Evolutionary conservation across 1,140 invertebrate species (phyloP), one percentile per base, ranked within the genome.

Genomic region (Bombyx mori): DNA sequence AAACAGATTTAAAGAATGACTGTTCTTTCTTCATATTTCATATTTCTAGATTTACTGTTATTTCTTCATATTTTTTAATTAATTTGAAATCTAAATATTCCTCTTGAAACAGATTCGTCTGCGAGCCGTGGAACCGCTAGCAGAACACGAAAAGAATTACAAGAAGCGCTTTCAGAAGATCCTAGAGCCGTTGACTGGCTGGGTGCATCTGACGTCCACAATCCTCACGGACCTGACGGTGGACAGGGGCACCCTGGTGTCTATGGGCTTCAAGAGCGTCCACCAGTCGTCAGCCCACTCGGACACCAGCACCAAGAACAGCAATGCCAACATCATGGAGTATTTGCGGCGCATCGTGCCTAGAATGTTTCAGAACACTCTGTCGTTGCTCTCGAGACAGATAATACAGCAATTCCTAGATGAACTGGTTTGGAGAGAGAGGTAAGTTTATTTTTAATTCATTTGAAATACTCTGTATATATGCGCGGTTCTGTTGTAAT

Each of bases 381-480:
- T 97, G 7, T 95, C 94, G 18, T 82, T 96, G 55, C 85, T 97
- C 0, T 96, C 93, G 6, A 88, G 94, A 52, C 92, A 94, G 78
- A 94, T 96, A 78, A 96, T 96, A 71, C 95, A 97, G 75, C 94
- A 97, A 73, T 96, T 97, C 77, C 83, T 97, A 47, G 95, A 97
- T 74, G 96, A 97, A 77, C 84, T 97, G 5, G 93, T 94, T 8
- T 96, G 94, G 94, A 86, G 90, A 59, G 90, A 91, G 66, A 82
- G 64, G 81, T 82, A 59, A 69, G 44, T 22, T 18, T 18, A 22
- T 49, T 49, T 49, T n/a, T 49, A 1, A 35, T 35, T 35, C 2
- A 35, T 35, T 35, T 35, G 26, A 35, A 35, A 1, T 35, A 35
- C 4, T 35, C 26, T 35, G 26, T 35, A 35, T 35, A 5, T 35